A percentile compares a stretch with the other conserved stretches of the same genome.
phyloP scores from a whole-genome alignment of 1,140 invertebrate species.

The Colletes gigas region DNA sequence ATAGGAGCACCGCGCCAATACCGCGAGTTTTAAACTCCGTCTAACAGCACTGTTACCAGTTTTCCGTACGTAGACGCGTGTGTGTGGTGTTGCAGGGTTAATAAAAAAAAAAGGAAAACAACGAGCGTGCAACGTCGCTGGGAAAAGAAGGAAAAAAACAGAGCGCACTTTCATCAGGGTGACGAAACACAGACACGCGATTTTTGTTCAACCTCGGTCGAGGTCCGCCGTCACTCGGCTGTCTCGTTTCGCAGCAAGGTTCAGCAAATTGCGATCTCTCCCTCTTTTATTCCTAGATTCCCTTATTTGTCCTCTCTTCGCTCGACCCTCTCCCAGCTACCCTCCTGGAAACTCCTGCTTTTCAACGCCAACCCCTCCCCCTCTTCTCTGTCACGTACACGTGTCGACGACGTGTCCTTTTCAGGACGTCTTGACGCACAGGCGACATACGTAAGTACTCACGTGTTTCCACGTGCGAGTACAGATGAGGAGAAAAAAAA shows the following conservation, averaged over 20 bases:
- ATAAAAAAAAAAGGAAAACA: neutral
- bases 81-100: neutral
- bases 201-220: conserved; percentile 34
- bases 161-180: conserved; percentile 44
- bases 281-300: conserved; percentile 57
- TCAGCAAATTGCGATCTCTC: conserved; percentile 63
- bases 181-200: conserved; percentile 39
- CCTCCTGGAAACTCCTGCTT: conserved; percentile 23
- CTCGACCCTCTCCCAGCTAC: neutral
- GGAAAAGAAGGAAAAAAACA: neutral
- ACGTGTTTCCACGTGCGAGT: neutral
- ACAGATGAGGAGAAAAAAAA: neutral
- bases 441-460: conserved; percentile 5
- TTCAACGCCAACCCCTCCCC: conserved; percentile 38
- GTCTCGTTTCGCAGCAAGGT: conserved; percentile 57
- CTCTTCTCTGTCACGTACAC: conserved; percentile 45
- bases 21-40: too few relatives aligned
- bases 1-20: too few relatives aligned
- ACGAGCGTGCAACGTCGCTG: neutral
- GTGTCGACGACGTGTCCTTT: conserved; percentile 38
- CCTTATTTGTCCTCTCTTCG: conserved; percentile 59
- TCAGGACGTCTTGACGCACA: conserved; percentile 35
- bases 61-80: too few relatives aligned
- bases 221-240: conserved; percentile 47
- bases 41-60: too few relatives aligned